Evolutionary conservation across 2,113 vertebrate species (phyloP).

Genomic region (Callithrix jacchus): DNA sequence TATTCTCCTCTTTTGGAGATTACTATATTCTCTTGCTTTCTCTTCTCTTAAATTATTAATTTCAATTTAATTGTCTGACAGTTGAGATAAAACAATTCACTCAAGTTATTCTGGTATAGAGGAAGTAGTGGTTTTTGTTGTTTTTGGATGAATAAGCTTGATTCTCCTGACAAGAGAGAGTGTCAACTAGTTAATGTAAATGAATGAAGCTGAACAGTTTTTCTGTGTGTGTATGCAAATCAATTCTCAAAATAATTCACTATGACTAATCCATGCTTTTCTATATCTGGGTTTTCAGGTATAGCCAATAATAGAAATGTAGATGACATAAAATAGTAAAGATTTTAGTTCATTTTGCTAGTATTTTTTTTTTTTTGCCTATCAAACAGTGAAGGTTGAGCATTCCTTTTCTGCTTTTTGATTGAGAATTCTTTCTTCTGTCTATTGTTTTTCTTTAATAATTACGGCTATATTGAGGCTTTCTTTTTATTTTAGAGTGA

Average conservation of each 20-base stretch:
- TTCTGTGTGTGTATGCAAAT: neutral
- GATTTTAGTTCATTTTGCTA: neutral
- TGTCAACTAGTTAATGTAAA: neutral
- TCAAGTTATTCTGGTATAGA: neutral
- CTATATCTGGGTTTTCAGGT: neutral
- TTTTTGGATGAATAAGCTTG: neutral
- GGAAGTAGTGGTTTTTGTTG: neutral
- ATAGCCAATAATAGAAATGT: neutral
- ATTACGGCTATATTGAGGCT: neutral
- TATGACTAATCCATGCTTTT: neutral
- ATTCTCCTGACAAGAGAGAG: neutral
- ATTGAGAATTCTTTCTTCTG: neutral
- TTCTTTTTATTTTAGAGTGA: neutral
- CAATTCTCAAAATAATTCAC: neutral
- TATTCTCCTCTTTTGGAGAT: neutral
- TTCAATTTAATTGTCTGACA: neutral
- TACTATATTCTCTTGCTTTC: neutral
- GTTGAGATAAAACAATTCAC: neutral
- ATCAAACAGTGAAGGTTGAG: neutral
- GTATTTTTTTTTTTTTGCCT: neutral
- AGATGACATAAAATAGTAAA: neutral
- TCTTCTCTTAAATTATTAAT: conserved; percentile 12
- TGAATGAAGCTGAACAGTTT: neutral
- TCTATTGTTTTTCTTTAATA: neutral
- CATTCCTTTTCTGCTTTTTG: neutral